Evolutionary conservation across 2,797 vertebrate genomes (phyloP).

Genomic region (Lates japonicus): DNA sequence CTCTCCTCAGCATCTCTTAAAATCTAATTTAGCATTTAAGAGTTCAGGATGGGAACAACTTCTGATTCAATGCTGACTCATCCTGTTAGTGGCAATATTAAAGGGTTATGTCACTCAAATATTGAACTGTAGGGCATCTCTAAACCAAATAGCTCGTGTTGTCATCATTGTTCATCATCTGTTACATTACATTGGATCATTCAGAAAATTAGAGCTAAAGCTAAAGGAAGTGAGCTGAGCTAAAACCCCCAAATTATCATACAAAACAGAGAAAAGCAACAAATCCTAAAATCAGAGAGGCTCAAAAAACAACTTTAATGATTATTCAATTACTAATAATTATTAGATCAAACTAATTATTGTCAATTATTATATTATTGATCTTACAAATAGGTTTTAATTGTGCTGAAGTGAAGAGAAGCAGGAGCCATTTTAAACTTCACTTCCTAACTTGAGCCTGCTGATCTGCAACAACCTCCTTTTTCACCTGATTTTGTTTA

Average conservation of each 20-base stretch:
- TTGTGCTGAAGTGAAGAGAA: background rate
- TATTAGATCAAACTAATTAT: too few species aligned
- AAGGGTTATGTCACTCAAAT: background rate
- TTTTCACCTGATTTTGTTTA: slow-evolving; percentile 9
- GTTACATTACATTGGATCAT: too few species aligned
- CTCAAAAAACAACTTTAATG: too few species aligned
- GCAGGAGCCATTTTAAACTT: slow-evolving; percentile 17
- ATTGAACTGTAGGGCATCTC: background rate
- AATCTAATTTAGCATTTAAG: background rate
- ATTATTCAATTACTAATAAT: too few species aligned
- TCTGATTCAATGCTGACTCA: background rate
- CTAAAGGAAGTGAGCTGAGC: too few species aligned
- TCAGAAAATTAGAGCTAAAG: too few species aligned
- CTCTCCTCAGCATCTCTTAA: background rate
- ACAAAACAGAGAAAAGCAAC: background rate
- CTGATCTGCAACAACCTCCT: background rate
- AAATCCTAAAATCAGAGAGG: background rate
- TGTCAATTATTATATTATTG: background rate
- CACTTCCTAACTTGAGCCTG: background rate
- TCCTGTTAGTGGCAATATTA: background rate
- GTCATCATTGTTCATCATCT: too few species aligned
- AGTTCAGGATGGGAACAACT: background rate
- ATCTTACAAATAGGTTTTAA: background rate
- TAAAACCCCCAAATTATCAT: too few species aligned
- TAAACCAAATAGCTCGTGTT: too few species aligned